phyloP scores from a whole-genome alignment of 2,113 vertebrate genomes.

The Conger conger region DNA sequence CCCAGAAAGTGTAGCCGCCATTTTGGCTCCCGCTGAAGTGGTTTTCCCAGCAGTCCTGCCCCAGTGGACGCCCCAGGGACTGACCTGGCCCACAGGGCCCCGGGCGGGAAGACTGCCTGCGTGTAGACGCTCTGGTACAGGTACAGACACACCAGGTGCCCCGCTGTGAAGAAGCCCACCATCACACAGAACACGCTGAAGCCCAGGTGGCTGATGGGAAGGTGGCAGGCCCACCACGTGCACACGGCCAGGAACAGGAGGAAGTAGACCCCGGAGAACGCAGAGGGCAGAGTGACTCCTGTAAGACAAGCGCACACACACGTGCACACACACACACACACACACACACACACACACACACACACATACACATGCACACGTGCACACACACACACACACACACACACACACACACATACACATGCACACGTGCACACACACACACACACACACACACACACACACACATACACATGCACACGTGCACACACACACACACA shows the following conservation, averaged over 20 bases:
- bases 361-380: too few relatives aligned
- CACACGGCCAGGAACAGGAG: slow-evolving; percentile 83
- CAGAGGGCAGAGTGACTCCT: slow-evolving; percentile 90
- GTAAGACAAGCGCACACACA: slow-evolving; percentile 27
- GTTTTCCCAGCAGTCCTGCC: not conserved
- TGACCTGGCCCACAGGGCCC: slow-evolving; percentile 87
- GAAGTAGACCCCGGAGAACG: slow-evolving; percentile 87
- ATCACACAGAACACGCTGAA: slow-evolving; percentile 77
- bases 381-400: too few relatives aligned
- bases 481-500: too few relatives aligned
- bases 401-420: too few relatives aligned
- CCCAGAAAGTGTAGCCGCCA: not conserved
- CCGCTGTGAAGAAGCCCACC: slow-evolving; percentile 74
- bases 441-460: too few relatives aligned
- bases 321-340: slow-evolving; percentile 10
- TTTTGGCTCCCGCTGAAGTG: not conserved
- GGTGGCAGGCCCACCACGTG: slow-evolving; percentile 94
- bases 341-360: not conserved
- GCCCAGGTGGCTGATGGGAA: slow-evolving; percentile 75
- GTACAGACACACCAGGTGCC: slow-evolving; percentile 88
- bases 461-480: not conserved
- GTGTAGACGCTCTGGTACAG: slow-evolving; percentile 81
- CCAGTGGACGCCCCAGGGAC: not conserved
- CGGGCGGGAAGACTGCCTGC: slow-evolving; percentile 76
- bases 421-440: too few relatives aligned